Percentiles rank a stretch among this genome's conserved stretches.
Conservation (phyloP, 2,797 vertebrate genomes). For the Accipiter minullus region DNA sequence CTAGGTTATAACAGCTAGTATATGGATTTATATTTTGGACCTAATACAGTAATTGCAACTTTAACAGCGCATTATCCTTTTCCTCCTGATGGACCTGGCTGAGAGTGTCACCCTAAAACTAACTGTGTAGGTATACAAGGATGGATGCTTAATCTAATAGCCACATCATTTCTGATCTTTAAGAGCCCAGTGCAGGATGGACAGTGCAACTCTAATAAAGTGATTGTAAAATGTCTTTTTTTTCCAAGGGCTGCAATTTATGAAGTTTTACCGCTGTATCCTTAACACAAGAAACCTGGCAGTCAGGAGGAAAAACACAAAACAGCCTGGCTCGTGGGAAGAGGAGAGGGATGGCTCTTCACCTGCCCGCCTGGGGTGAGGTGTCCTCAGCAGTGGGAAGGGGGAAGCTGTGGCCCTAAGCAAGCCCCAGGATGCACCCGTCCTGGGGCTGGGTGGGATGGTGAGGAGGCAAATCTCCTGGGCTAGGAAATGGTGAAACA, state of each 20-base stretch:
- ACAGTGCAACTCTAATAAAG: not conserved
- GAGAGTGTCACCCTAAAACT: not conserved
- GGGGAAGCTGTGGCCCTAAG: not conserved
- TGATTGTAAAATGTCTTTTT: not conserved
- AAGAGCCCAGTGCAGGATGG: not conserved
- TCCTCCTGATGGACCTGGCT: not conserved
- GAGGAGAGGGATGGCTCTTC: not conserved
- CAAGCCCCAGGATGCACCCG: accelerated
- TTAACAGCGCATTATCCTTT: not conserved
- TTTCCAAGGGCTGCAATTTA: not conserved
- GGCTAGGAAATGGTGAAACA: not conserved
- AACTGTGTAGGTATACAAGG: not conserved
- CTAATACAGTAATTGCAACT: not conserved
- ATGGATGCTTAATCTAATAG: not conserved
- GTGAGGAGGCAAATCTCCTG: not conserved
- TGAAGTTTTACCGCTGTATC: not conserved
- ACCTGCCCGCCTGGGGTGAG: not conserved
- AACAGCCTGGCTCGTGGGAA: not conserved
- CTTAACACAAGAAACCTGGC: not conserved
- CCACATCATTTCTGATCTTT: not conserved
- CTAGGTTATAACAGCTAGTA: not conserved
- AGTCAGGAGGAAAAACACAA: not conserved
- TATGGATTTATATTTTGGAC: not conserved
- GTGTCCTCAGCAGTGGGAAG: not conserved
- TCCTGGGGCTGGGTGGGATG: not conserved